Evolutionary conservation across 2,888 invertebrate species (phyloP).

Genomic region (Limnephilus marmoratus): DNA sequence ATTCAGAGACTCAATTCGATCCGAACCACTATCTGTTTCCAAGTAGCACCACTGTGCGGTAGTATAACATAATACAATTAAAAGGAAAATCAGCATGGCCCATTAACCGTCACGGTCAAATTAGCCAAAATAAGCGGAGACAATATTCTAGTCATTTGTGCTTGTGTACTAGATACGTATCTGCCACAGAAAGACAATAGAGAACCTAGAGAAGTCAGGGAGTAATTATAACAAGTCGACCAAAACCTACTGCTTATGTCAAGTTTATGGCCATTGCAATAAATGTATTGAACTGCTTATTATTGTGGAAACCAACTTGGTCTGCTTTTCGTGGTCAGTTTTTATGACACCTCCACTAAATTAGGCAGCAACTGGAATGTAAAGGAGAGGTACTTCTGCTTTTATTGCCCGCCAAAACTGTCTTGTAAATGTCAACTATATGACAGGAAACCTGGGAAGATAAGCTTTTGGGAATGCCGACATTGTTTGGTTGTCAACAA

Average conservation of each 20-base stretch:
- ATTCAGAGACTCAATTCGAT: background rate
- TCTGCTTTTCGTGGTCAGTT: background rate
- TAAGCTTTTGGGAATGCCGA: conserved; percentile 44
- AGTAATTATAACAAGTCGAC: background rate
- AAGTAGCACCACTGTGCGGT: background rate
- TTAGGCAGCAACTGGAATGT: conserved; percentile 22
- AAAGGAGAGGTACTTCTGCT: conserved; percentile 8
- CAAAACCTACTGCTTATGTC: background rate
- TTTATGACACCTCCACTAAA: conserved; percentile 19
- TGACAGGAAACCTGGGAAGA: conserved; percentile 46
- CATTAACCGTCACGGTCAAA: background rate
- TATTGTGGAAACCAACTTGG: background rate
- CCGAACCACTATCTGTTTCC: background rate
- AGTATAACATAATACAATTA: background rate
- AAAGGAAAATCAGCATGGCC: background rate
- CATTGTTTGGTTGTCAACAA: conserved; percentile 61
- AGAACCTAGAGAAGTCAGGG: background rate
- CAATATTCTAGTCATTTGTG: too few relatives aligned
- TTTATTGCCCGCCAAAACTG: conserved; percentile 45
- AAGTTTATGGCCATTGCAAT: background rate
- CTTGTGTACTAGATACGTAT: background rate
- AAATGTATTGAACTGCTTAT: background rate
- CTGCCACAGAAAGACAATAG: background rate
- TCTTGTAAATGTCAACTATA: conserved; percentile 13
- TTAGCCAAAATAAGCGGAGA: background rate